phyloP scores from a whole-genome alignment of 2,797 vertebrate species.

The Melanotaenia parkinsoni region DNA sequence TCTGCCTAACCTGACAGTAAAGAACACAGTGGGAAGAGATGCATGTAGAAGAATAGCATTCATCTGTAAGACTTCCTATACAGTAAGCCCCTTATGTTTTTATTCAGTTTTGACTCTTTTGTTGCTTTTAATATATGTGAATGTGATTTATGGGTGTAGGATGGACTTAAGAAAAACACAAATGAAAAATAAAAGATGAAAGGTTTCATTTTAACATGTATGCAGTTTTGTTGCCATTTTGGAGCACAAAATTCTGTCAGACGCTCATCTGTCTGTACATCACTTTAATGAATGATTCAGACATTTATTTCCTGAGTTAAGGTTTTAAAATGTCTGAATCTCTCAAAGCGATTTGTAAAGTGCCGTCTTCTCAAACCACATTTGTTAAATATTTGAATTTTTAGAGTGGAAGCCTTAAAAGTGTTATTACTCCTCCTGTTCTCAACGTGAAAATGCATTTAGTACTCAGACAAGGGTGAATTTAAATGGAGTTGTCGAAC shows the following conservation, averaged over 20 bases:
- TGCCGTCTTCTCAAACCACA: slow-evolving; percentile 13
- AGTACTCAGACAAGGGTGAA: slow-evolving; percentile 1
- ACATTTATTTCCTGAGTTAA: slow-evolving; percentile 33
- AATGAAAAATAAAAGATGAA: slow-evolving; percentile 27
- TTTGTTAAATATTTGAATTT: slow-evolving; percentile 43
- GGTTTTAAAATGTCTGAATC: slow-evolving; percentile 41
- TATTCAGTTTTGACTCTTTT: slow-evolving; percentile 47
- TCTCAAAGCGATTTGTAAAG: slow-evolving; percentile 38
- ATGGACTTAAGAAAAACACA: slow-evolving; percentile 44
- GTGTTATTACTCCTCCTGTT: slow-evolving; percentile 30
- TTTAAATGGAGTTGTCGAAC: slow-evolving; percentile 42
- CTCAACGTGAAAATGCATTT: slow-evolving; percentile 36
- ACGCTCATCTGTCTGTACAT: slow-evolving; percentile 24
- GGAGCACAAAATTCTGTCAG: slow-evolving; percentile 15
- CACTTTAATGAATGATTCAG: slow-evolving; percentile 28
- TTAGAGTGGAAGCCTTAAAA: slow-evolving; percentile 19
- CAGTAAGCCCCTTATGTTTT: slow-evolving; percentile 51
- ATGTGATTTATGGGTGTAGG: slow-evolving; percentile 55
- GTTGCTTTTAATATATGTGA: slow-evolving; percentile 42
- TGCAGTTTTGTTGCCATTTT: slow-evolving; percentile 27
- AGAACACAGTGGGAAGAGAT: slow-evolving; percentile 32
- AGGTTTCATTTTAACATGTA: slow-evolving; percentile 39
- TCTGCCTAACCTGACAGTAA: slow-evolving; percentile 31
- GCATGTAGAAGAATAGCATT: slow-evolving; percentile 32
- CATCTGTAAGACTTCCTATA: slow-evolving; percentile 40